Evolutionary conservation across 2,888 invertebrate species (phyloP), one percentile per base, ranked within the genome.

Genomic region (Calameuta filiformis): DNA sequence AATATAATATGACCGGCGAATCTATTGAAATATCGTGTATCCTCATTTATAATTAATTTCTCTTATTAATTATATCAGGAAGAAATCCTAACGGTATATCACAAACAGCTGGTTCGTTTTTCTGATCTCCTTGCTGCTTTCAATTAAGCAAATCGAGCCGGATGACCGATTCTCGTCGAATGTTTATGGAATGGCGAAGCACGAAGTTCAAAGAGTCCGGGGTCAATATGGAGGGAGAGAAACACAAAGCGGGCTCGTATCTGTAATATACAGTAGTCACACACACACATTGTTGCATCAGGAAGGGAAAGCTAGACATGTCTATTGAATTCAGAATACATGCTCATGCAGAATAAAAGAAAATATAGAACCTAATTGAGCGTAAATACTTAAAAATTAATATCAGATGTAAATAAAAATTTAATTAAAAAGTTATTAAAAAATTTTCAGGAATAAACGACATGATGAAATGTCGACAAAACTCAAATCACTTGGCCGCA

Each of bases 401-500:
- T 23, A 9, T 56, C 23, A 23, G 23, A 56, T 23, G 1, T 40
- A 0, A 23, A 23, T 56, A 23, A 23, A 2, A 56, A 9, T 56
- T 56, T 56, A 56, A 56, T 56, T 56, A 56, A 3, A 56, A 56
- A 23, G 2, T 6, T 56, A 9, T 9, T 23, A 23, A 23, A 1
- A 9, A 23, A 23, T 56, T 77, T 69, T 9, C 77, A 77, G 78
- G 73, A 40, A 37, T 34, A 31, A 73, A 34, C 37, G 73, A 76
- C 31, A 23, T 73, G 31, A 40, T 35, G 31, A 89, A 89, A 77
- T 91, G 90, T 78, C 88, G 83, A 33, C 89, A 89, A 35, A 89
- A 83, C 40, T 89, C 90, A 73, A 91, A 91, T 82, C 89, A 91
- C 79, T 84, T 90, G 79, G 88, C 87, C 30, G 88, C 89, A 6